phyloP scores from a whole-genome alignment of 2,888 invertebrate genomes.

The Eupeodes latifasciatus region DNA sequence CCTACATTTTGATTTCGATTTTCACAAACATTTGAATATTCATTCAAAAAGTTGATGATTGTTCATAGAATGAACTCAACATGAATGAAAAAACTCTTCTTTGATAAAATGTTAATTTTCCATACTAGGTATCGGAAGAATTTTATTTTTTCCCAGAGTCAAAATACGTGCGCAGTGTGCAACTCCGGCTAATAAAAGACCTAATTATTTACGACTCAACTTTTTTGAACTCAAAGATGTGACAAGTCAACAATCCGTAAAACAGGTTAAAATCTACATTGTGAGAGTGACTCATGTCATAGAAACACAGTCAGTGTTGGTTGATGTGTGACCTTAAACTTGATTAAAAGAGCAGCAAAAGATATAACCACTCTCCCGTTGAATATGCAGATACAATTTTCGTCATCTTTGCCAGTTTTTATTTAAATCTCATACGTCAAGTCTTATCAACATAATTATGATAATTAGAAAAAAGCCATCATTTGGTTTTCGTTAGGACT shows the following conservation, averaged over 20 bases:
- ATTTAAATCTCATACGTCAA: background rate
- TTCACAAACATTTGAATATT: slow-evolving; percentile 40
- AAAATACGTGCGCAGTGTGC: background rate
- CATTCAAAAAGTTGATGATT: slow-evolving; percentile 1
- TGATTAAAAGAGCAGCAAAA: background rate
- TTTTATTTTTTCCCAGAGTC: slow-evolving; percentile 14
- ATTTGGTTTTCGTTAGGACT: background rate
- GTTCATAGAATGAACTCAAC: background rate
- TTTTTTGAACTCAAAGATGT: background rate
- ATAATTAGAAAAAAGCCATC: background rate
- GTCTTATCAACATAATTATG: slow-evolving; percentile 20
- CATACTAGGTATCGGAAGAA: slow-evolving; percentile 36
- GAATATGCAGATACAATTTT: background rate
- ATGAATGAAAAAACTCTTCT: background rate
- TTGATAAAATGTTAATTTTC: slow-evolving; percentile 6
- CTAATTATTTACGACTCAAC: background rate
- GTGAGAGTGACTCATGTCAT: background rate
- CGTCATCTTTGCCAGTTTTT: background rate
- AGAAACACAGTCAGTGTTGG: background rate
- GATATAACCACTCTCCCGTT: background rate
- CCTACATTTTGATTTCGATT: slow-evolving; percentile 34
- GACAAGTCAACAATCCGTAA: background rate
- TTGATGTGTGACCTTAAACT: slow-evolving; percentile 23
- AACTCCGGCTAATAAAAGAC: background rate
- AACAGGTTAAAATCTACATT: background rate